Evolutionary conservation across 2,113 vertebrate genomes (phyloP), one percentile per base, ranked within the genome.

Genomic region (Chloebia gouldiae): DNA sequence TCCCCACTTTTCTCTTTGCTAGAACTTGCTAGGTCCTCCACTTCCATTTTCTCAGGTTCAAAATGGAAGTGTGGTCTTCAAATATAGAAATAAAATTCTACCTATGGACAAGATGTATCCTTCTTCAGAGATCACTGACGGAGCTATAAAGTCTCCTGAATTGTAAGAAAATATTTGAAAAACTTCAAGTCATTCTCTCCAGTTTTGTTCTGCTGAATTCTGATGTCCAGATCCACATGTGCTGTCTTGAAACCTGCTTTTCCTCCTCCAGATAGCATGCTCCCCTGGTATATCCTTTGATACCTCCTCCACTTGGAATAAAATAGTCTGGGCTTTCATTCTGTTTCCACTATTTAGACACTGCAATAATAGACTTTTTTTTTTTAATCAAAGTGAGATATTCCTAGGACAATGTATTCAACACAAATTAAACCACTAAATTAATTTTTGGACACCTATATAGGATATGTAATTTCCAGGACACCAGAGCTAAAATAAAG

Each of bases 11-110:
- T 69, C 33, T 47, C 57, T 60, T 51, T 45, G 57, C 19, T 47
- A 45, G 49, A 22, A 27, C 27, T 85, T 85, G 33, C n/a, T 31
- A n/a, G 11, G 5, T 50, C 87, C 23, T 66, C 15, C 0, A 0
- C 2, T 50, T 79, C 68, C 37, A 31, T 82, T 90, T 84, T 22
- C 28, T 81, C 57, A 16, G 5, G 9, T 77, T 90, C 42, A 86
- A 80, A 87, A 45, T 3, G 1, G 42, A 53, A 89, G 6, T 9
- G 4, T 42, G 28, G 14, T 66, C 21, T 81, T 70, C 64, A 70
- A 69, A 90, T 18, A 45, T 0, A 57, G 45, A 88, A 88, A 70
- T 42, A 33, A 72, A 72, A 66, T 73, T 83, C 39, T 19, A 61
- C 2, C 11, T 66, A 24, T 54, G 42, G 59, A 66, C 7, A 66